Base-by-base conservation (phyloP, 2,888 invertebrate genomes). In the Scrobipalpa atriplicella region DNA sequence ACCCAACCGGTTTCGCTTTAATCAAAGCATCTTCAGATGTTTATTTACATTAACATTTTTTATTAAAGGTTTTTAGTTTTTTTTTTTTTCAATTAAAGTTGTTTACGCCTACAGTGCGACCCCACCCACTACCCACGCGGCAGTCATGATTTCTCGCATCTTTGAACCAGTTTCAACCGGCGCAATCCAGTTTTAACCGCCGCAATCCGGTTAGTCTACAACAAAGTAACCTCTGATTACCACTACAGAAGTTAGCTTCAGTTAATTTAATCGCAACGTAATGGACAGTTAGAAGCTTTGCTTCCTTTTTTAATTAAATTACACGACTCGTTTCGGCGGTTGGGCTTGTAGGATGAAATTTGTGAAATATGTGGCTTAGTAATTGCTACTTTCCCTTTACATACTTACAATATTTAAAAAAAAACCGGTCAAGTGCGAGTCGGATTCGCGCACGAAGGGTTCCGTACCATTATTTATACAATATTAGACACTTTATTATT, bases 201-300 rank as follows among this genome's bases (percentile, higher is more conserved):
- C n/a, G n/a, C n/a, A n/a, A n/a, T n/a, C n/a, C n/a, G n/a, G 18
- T 51, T 19, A 51, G 8, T 10, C 52, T n/a, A 13, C 47, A n/a
- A 52, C 52, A 9, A 2, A 52, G 19, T 18, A 19, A 18, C 52
- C 52, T 9, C 21, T 52, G 11, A 52, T 52, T 19, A 52, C 52
- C 52, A 52, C 19, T 10, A 18, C 21, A 11, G 52, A 19, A 52
- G n/a, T 52, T 21, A 52, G 11, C 52, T 19, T 10, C 2, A n/a
- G 21, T 8, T 52, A 19, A 52, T 19, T 52, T 19, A 19, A 52
- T 52, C 21, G 16, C 47, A 52, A 52, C 52, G 10, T 52, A 52
- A 52, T 52, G 52, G 52, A 52, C 52, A 21, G 9, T 19, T 52
- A 52, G 18, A 52, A 52, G 16, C 52, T 52, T 21, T 18, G 52